Evolutionary conservation across 1,140 invertebrate species (phyloP), one percentile per base, ranked within the genome.

Genomic region (Trichogramma pretiosum): DNA sequence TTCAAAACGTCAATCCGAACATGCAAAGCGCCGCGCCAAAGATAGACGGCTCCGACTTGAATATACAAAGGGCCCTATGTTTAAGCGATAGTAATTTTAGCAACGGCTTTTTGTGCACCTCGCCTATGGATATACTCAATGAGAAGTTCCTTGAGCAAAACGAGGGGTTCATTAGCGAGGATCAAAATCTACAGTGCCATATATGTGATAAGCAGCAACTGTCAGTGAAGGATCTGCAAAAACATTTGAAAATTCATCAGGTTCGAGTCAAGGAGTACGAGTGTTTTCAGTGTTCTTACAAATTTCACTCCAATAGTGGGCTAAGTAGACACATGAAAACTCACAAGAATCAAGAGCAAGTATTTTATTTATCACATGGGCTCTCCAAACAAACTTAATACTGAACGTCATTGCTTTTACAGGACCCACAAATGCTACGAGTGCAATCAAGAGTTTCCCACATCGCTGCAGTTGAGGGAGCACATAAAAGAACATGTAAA

Each of bases 231-330:
- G 45, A 33, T 24, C 52, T 68, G 3, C 65, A 68, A 63, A 71
- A 76, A 49, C 79, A 82, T 58, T 61, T 77, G 16, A 70, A 73
- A 43, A 78, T 73, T 2, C 80, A 82, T 61, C 53, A 56, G 13
- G 59, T 57, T 11, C 16, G 37, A 42, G n/a, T n/a, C 0, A 67
- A 63, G 43, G 58, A 61, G 32, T 69, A 60, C 24, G 55, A 63
- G 17, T 79, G 77, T 53, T 52, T 61, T 2, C 60, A 65, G 32
- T 80, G 77, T 56, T 52, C 54, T 5, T 59, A 65, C 14, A 65
- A 58, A 45, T 79, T 77, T 55, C 63, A 64, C 11, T 75, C 74
- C 0, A 63, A 66, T 3, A 50, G 58, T 9, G 61, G 65, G 19
- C 67, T 72, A 22, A 72, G 62, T 35, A 57, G 68, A 18, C 77